Conservation (phyloP, 2,888 invertebrate genomes). For the Isotomurus palustris region DNA sequence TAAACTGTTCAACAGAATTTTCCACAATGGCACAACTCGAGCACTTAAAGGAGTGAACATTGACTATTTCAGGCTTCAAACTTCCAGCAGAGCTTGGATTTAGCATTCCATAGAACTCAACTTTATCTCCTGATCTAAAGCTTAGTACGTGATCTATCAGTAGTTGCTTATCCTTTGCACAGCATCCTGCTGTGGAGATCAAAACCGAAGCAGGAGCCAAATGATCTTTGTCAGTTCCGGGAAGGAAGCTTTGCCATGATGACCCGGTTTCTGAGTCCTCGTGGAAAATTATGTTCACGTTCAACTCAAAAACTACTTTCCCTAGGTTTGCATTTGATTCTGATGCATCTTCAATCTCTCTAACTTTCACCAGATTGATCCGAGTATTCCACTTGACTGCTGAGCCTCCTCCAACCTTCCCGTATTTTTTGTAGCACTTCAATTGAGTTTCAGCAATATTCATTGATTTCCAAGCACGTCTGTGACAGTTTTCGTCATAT, state of each 20-base stretch:
- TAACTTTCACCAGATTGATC: slow-evolving; percentile 32
- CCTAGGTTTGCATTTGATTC: background rate
- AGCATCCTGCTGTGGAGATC: too few relatives aligned
- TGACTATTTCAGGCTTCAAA: slow-evolving; percentile 35
- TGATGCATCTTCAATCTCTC: slow-evolving; percentile 6
- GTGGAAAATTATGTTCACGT: slow-evolving; percentile 12
- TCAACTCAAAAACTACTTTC: slow-evolving; percentile 29
- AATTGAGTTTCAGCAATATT: slow-evolving; percentile 38
- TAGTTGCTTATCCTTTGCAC: slow-evolving; percentile 21
- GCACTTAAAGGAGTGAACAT: slow-evolving; percentile 33
- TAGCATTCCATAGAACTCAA: slow-evolving; percentile 39
- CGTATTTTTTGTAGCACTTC: slow-evolving; percentile 33
- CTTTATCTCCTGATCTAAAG: slow-evolving; percentile 36
- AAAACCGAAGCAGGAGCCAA: slow-evolving; percentile 27
- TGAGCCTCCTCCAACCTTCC: background rate
- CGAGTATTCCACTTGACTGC: slow-evolving; percentile 39
- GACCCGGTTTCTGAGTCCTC: slow-evolving; percentile 6
- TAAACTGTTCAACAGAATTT: background rate
- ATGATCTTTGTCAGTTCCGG: slow-evolving; percentile 17
- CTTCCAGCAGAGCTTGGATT: slow-evolving; percentile 26
- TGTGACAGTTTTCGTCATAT: slow-evolving; percentile 39
- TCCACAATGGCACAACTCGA: slow-evolving; percentile 28
- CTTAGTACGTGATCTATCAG: slow-evolving; percentile 32
- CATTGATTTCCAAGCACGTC: slow-evolving; percentile 36
- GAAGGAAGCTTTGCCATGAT: slow-evolving; percentile 27